Conservation (phyloP, 1,140 invertebrate genomes). For the Meloidogyne chitwoodi region DNA sequence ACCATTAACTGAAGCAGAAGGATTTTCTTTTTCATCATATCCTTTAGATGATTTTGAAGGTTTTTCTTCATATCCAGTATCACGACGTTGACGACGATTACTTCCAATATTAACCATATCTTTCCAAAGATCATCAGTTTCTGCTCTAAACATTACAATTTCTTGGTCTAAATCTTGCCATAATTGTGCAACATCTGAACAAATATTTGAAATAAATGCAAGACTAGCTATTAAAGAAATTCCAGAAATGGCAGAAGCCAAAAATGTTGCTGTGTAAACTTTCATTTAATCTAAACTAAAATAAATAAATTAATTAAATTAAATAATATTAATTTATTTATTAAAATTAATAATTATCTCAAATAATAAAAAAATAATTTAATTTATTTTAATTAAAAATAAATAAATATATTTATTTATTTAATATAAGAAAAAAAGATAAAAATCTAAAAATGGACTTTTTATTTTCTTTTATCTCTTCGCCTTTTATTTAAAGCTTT, state of each 20-base stretch:
- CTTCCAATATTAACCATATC: conserved; percentile 45
- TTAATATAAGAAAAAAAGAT: background rate
- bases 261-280: conserved; percentile 57
- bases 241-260: conserved; percentile 56
- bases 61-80: conserved; percentile 38
- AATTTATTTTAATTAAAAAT: too few species aligned
- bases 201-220: conserved; percentile 49
- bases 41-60: background rate
- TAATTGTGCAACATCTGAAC: conserved; percentile 50
- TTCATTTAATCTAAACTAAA: conserved; percentile 39
- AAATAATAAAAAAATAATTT: too few species aligned
- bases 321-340: too few species aligned
- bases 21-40: conserved; percentile 1
- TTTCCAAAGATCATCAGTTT: conserved; percentile 56
- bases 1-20: conserved; percentile 4
- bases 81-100: conserved; percentile 32
- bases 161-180: conserved; percentile 56
- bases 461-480: background rate
- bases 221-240: conserved; percentile 50
- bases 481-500: background rate
- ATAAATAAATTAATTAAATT: background rate
- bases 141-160: conserved; percentile 47
- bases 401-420: conserved; percentile 41
- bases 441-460: background rate
- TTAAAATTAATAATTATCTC: too few species aligned